phyloP scores from a whole-genome alignment of 2,888 invertebrate genomes.

The Drosophila tanythrix region DNA sequence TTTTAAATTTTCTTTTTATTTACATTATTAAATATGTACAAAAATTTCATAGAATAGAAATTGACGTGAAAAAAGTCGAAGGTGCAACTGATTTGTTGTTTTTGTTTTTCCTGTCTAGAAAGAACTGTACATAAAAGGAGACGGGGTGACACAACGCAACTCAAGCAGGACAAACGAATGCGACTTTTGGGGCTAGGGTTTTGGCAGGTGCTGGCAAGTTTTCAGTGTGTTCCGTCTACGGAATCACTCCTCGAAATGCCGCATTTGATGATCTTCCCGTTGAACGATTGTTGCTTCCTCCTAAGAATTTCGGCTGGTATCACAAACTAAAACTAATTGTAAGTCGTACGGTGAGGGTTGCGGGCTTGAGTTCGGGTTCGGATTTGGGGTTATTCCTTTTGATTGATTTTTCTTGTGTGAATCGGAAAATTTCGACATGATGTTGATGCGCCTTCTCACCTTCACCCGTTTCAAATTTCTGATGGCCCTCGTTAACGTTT shows the following conservation, averaged over 20 bases:
- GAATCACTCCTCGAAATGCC: constrained; percentile 26
- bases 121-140: constrained; percentile 70
- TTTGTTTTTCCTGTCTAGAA: constrained; percentile 65
- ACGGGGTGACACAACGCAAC: constrained; percentile 39
- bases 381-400: constrained; percentile 35
- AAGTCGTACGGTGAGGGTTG: constrained; percentile 77
- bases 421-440: constrained; percentile 48
- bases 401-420: constrained; percentile 21
- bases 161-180: constrained; percentile 46
- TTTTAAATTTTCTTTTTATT: constrained; percentile 75
- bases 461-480: constrained; percentile 67
- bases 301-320: constrained; percentile 81
- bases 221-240: constrained; percentile 30
- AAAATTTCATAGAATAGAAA: constrained; percentile 82
- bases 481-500: constrained; percentile 65
- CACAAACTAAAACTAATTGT: constrained; percentile 84
- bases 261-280: constrained; percentile 42
- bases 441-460: constrained; percentile 56
- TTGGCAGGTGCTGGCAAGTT: constrained; percentile 58
- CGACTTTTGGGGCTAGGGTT: constrained; percentile 16
- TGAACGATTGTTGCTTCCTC: constrained; percentile 51
- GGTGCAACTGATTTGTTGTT: constrained; percentile 69
- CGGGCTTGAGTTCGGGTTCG: constrained; percentile 48
- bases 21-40: constrained; percentile 83
- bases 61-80: constrained; percentile 73